Percentiles rank a stretch among this genome's conserved stretches.
phyloP scores from a whole-genome alignment of 2,888 invertebrate species.

The Pseudococcus longispinus region DNA sequence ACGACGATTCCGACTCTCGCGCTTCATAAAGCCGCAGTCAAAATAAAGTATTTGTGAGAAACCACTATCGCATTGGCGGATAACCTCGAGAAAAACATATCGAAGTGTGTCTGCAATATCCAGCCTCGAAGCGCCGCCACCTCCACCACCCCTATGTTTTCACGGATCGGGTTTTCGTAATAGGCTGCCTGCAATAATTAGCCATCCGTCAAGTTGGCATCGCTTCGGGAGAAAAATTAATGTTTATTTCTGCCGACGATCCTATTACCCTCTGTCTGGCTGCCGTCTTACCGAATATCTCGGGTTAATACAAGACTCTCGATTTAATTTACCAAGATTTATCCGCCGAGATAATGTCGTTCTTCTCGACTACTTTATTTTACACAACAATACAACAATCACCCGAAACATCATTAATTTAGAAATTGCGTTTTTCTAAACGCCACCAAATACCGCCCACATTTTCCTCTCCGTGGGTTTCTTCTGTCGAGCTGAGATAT shows the following conservation, averaged over 20 bases:
- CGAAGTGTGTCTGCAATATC: neutral
- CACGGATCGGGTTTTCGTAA: neutral
- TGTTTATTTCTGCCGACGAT: neutral
- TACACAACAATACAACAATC: constrained; percentile 6
- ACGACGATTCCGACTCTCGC: neutral
- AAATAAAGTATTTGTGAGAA: neutral
- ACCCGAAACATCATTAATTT: constrained; percentile 40
- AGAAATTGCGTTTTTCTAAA: constrained; percentile 19
- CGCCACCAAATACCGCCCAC: neutral
- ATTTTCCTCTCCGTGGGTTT: neutral
- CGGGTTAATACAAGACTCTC: neutral
- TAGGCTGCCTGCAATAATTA: neutral
- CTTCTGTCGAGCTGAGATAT: neutral
- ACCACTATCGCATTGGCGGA: neutral
- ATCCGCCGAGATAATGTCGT: constrained; percentile 45
- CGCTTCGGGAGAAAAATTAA: neutral
- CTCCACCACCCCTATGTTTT: neutral
- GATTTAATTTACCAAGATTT: constrained; percentile 51
- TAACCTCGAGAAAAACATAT: neutral
- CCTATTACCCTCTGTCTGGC: neutral
- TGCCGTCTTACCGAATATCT: neutral
- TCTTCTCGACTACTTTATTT: constrained; percentile 28
- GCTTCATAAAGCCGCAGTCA: neutral
- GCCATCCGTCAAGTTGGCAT: neutral
- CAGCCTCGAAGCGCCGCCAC: neutral